phyloP scores from a whole-genome alignment of 2,888 invertebrate species.

The Macaria liturata region DNA sequence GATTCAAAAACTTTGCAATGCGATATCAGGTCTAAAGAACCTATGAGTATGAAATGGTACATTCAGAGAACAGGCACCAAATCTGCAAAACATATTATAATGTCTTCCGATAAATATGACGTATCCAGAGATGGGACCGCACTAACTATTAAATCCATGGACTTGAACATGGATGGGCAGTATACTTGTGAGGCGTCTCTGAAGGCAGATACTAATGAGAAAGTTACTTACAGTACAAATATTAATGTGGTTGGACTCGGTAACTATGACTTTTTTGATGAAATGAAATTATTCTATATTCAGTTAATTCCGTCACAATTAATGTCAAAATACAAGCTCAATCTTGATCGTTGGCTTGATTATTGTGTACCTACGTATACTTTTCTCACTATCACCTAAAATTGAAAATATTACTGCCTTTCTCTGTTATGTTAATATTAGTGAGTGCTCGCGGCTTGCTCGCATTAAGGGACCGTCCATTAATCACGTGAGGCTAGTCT shows the following conservation, averaged over 20 bases:
- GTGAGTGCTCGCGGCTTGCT: no score
- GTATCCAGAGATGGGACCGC: conserved; percentile 16
- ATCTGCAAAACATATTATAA: neutral
- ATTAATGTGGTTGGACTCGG: conserved; percentile 21
- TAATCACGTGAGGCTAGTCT: no score
- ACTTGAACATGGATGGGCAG: conserved; percentile 20
- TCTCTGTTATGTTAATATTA: no score
- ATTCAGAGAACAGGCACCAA: conserved; percentile 6
- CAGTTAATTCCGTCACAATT: no score
- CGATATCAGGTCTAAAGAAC: conserved; percentile 20
- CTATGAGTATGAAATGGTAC: conserved; percentile 28
- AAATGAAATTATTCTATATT: no score
- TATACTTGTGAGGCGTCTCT: conserved; percentile 31
- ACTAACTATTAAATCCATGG: conserved; percentile 26
- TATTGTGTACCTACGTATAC: no score
- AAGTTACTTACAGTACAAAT: conserved; percentile 7
- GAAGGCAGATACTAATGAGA: conserved; percentile 7
- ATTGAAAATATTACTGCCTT: no score
- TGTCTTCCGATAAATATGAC: conserved; percentile 16
- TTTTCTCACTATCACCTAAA: no score
- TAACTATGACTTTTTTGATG: conserved; percentile 8
- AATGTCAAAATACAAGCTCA: no score
- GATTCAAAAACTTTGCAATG: conserved; percentile 19
- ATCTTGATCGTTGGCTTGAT: no score
- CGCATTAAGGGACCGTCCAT: no score